Evolutionary conservation across 2,888 invertebrate genomes (phyloP).

Genomic region (Oligia latruncula): DNA sequence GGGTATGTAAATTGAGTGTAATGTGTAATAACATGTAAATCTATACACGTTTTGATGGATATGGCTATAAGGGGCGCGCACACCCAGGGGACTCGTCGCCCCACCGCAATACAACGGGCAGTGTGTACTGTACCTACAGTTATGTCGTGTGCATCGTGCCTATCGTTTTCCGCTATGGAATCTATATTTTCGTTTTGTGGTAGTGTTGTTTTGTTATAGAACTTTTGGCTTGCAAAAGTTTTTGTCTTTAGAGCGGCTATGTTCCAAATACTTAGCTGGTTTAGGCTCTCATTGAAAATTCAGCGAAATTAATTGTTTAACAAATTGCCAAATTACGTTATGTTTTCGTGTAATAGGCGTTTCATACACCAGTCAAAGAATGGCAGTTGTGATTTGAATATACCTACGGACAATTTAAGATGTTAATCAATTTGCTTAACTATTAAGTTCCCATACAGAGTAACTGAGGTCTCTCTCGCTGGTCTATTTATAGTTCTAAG

Average conservation of each 20-base stretch:
- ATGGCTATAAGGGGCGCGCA: conserved; percentile 61
- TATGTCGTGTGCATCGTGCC: conserved; percentile 37
- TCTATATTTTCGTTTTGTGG: conserved; percentile 33
- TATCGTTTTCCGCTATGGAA: conserved; percentile 38
- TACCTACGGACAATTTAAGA: not conserved
- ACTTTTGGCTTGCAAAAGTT: not conserved
- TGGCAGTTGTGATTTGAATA: not conserved
- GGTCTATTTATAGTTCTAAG: not conserved
- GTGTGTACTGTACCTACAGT: conserved; percentile 41
- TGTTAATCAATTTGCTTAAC: not conserved
- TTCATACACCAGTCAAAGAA: not conserved
- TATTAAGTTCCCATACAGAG: too few relatives aligned
- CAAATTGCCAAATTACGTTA: too few relatives aligned
- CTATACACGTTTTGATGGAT: conserved; percentile 67
- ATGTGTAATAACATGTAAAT: conserved; percentile 68
- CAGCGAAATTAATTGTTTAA: too few relatives aligned
- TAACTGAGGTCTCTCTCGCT: not conserved
- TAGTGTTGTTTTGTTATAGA: conserved; percentile 3
- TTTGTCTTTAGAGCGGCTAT: not conserved
- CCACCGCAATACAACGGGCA: conserved; percentile 50
- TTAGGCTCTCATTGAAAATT: not conserved
- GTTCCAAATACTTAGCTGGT: not conserved
- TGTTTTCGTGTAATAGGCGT: not conserved
- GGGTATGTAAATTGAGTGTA: conserved; percentile 63
- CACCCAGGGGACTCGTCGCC: conserved; percentile 63